Percentiles rank a stretch among this genome's conserved stretches.
These are phyloP conservation scores for Lepilemur ruficaudatus DNA, from an alignment of 2,797 vertebrate genomes.

Conservation along the genomic window DNA sequence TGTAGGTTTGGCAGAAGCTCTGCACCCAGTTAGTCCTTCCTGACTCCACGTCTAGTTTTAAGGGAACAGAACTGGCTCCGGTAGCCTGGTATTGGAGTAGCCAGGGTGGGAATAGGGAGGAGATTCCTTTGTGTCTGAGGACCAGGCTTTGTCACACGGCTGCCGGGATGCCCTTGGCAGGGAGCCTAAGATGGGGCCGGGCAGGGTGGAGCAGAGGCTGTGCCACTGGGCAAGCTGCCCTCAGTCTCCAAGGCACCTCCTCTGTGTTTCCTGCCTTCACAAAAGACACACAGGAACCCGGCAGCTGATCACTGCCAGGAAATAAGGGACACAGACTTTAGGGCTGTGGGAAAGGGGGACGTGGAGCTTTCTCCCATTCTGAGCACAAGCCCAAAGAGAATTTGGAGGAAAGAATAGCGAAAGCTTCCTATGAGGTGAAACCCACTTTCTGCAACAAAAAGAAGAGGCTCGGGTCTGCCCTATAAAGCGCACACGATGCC, in stretches of 20 bases:
- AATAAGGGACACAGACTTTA: not conserved
- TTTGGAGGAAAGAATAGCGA: not conserved
- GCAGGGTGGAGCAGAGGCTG: not conserved
- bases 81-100: not conserved
- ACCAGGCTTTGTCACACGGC: not conserved
- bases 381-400: not conserved
- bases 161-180: not conserved
- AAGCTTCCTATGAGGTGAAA: not conserved
- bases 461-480: not conserved
- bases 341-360: not conserved
- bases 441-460: not conserved
- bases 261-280: not conserved
- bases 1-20: not conserved
- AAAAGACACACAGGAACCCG: not conserved
- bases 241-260: not conserved
- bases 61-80: not conserved
- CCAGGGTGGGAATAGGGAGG: not conserved
- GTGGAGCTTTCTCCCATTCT: not conserved
- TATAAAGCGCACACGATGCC: not conserved
- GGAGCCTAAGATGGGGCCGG: not conserved
- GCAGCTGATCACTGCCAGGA: not conserved
- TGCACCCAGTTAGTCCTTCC: not conserved
- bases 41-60: not conserved
- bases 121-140: not conserved
- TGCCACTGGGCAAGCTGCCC: not conserved